A percentile compares a stretch with the other conserved stretches of the same genome.
phyloP scores from a whole-genome alignment of 2,888 invertebrate species.

The Lapara coniferarum region DNA sequence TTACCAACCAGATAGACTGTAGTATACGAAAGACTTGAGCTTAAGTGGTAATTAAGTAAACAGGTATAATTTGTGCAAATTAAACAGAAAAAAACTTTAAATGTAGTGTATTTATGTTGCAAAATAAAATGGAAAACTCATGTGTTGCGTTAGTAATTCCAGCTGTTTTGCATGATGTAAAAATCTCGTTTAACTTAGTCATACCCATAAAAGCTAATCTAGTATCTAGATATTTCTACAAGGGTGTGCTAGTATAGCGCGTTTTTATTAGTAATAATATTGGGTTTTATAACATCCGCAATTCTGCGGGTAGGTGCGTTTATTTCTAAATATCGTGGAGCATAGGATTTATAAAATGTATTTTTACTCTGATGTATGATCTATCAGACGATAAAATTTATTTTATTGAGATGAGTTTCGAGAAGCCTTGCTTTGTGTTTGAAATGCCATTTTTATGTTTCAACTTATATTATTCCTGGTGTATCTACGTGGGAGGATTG shows the following conservation, averaged over 20 bases:
- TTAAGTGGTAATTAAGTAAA: no score
- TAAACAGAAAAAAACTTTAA: no score
- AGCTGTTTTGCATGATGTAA: not conserved
- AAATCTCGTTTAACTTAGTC: slow-evolving; percentile 27
- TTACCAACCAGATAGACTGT: no score
- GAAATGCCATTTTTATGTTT: not conserved
- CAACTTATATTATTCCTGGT: not conserved
- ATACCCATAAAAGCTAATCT: slow-evolving; percentile 35
- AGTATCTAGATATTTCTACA: slow-evolving; percentile 31
- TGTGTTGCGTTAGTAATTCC: not conserved
- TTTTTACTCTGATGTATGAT: not conserved
- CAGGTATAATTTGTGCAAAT: no score
- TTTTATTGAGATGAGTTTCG: slow-evolving; percentile 6
- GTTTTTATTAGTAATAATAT: not conserved
- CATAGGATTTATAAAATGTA: not conserved
- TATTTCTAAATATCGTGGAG: not conserved
- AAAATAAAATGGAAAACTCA: not conserved
- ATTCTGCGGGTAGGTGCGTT: not conserved
- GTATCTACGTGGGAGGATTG: not conserved
- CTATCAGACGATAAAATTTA: slow-evolving; percentile 4
- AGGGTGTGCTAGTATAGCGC: slow-evolving; percentile 19
- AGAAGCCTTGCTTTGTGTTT: not conserved
- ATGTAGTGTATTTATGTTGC: no score
- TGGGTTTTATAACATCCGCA: slow-evolving; percentile 16
- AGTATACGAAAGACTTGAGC: no score